Base-by-base conservation (phyloP, 1,140 invertebrate genomes). In the Drosophila prosaltans region DNA sequence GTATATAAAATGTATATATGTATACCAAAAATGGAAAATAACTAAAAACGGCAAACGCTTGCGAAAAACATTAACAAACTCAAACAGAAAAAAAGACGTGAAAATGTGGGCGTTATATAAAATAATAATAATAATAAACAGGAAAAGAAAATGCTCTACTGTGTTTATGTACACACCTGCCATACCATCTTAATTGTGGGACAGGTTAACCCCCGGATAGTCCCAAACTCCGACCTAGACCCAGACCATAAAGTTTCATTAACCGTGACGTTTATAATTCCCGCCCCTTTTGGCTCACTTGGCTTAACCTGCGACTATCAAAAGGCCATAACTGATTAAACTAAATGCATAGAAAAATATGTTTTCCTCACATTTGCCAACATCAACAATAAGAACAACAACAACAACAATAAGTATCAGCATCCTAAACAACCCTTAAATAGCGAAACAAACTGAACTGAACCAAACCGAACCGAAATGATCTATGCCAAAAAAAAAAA, bases 321-420 rank as follows among this genome's bases (percentile, higher is more conserved):
- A 70, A 80, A 58, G 69, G 71, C 81, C 82, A 73, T 88, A 88
- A 88, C 83, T 82, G 83, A 86, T 86, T 86, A 86, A 86, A 86
- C 82, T 86, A 86, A 86, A 81, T 71, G 79, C 72, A 69, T 79
- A 86, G 76, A 85, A 79, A 81, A 76, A 86, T 68, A 70, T 9
- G 30, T 71, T 65, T 75, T 57, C 58, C 24, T 63, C 39, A 57
- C 54, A 72, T 45, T 16, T 16, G 61, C 8, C n/a, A 6, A 30
- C 69, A 86, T 72, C 82, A 86, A 78, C 83, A 76, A 30, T 21
- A 9, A 24, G 16, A 64, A 10, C n/a, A 6, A 30, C 69, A 86
- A 76, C 82, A 86, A 76, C 82, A 86, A 78, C 83, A 76, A 30
- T 21, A 9, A 24, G 16, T 7, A 26, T 9, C 59, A 40, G 39